These are phyloP conservation scores for Chaetura pelagica DNA, from an alignment of 2,113 vertebrate genomes.

Conservation along the genomic window DNA sequence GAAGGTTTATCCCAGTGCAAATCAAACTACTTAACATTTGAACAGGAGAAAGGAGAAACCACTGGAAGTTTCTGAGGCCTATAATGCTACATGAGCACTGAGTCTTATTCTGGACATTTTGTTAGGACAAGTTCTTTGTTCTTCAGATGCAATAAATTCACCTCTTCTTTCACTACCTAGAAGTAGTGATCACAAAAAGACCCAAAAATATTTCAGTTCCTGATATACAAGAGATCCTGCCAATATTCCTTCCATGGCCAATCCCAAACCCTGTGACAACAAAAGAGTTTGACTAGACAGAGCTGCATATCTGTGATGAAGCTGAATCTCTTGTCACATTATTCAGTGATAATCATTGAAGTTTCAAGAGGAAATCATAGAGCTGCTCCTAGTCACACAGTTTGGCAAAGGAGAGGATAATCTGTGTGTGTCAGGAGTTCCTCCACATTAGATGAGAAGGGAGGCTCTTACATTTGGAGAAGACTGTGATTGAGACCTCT, in stretches of 20 bases:
- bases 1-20: background rate
- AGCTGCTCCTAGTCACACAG: background rate
- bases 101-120: background rate
- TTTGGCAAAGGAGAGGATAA: background rate
- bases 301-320: background rate
- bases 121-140: background rate
- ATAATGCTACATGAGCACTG: background rate
- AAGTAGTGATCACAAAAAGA: background rate
- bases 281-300: background rate
- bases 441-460: background rate
- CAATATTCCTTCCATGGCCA: background rate
- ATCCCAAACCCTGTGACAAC: background rate
- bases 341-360: background rate
- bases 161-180: background rate
- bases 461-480: background rate
- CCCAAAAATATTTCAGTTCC: background rate
- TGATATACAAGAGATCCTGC: background rate
- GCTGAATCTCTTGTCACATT: background rate
- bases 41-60: background rate
- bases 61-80: background rate
- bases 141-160: background rate
- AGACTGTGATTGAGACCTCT: background rate
- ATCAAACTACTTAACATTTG: background rate
- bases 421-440: background rate
- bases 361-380: background rate